Evolutionary conservation across 2,113 vertebrate species (phyloP).

Genomic region (Carassius gibelio): DNA sequence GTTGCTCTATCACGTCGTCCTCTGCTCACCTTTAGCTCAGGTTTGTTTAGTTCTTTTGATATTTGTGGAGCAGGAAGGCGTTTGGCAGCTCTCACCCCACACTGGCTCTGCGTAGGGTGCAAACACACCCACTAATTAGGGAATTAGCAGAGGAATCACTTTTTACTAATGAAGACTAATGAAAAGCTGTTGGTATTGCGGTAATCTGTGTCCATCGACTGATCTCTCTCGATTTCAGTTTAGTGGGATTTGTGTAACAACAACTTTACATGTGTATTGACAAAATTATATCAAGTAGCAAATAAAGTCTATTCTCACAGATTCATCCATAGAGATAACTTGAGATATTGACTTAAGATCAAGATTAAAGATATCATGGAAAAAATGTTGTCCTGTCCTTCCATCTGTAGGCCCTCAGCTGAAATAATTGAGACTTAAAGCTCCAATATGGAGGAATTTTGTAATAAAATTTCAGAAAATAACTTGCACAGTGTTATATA

Average conservation of each 20-base stretch:
- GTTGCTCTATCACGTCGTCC: conserved; percentile 25
- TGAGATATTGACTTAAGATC: background rate
- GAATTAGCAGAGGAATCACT: background rate
- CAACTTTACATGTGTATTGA: background rate
- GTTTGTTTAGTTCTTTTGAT: background rate
- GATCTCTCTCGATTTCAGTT: background rate
- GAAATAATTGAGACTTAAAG: background rate
- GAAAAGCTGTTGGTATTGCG: background rate
- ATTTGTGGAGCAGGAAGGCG: background rate
- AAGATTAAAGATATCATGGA: background rate
- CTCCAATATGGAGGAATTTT: too few species aligned
- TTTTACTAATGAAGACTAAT: background rate
- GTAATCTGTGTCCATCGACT: background rate
- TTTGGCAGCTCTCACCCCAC: conserved; percentile 2
- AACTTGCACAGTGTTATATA: too few species aligned
- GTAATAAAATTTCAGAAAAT: too few species aligned
- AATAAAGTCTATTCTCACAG: background rate
- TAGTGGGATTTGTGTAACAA: background rate
- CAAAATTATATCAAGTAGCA: background rate
- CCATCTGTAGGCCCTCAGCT: background rate
- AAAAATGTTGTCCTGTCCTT: background rate
- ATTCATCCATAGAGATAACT: background rate
- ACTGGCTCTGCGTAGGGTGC: background rate
- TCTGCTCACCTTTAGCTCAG: conserved; percentile 7
- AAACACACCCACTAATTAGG: background rate